Evolutionary conservation across 2,888 invertebrate species (phyloP).

Genomic region (Tachina fera): DNA sequence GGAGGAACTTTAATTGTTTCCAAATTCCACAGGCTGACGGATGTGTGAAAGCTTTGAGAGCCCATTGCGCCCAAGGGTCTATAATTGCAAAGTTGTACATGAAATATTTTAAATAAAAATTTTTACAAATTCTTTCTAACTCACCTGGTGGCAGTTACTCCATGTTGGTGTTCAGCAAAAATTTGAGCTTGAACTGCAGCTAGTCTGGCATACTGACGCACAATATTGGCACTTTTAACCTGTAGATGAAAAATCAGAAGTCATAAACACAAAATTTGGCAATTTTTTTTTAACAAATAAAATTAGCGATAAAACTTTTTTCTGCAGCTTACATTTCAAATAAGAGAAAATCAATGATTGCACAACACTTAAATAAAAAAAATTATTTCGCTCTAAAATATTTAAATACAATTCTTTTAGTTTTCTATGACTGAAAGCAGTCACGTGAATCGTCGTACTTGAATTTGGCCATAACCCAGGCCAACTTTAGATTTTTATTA

Average conservation of each 20-base stretch:
- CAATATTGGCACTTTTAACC: constrained; percentile 76
- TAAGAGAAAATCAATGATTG: constrained; percentile 74
- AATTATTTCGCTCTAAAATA: neutral
- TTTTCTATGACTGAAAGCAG: neutral
- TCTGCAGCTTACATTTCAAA: constrained; percentile 12
- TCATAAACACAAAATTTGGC: neutral
- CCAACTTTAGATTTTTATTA: constrained; percentile 33
- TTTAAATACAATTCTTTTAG: constrained; percentile 12
- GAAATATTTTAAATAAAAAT: neutral
- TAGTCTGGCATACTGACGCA: constrained; percentile 78
- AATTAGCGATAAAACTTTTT: constrained; percentile 20
- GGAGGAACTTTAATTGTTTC: constrained; percentile 88
- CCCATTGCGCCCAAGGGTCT: constrained; percentile 72
- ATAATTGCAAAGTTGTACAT: constrained; percentile 1
- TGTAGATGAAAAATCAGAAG: constrained; percentile 60
- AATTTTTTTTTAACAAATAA: constrained; percentile 11
- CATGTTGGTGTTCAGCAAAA: constrained; percentile 60
- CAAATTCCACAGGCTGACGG: constrained; percentile 80
- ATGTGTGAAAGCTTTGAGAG: constrained; percentile 81
- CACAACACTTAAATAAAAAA: constrained; percentile 74
- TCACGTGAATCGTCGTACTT: constrained; percentile 61
- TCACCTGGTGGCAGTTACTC: constrained; percentile 66
- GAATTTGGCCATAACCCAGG: neutral
- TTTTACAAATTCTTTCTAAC: neutral
- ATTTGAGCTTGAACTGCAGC: constrained; percentile 74